Evolutionary conservation across 2,888 invertebrate species (phyloP), one percentile per base, ranked within the genome.

Genomic region (Epistrophe eligans): DNA sequence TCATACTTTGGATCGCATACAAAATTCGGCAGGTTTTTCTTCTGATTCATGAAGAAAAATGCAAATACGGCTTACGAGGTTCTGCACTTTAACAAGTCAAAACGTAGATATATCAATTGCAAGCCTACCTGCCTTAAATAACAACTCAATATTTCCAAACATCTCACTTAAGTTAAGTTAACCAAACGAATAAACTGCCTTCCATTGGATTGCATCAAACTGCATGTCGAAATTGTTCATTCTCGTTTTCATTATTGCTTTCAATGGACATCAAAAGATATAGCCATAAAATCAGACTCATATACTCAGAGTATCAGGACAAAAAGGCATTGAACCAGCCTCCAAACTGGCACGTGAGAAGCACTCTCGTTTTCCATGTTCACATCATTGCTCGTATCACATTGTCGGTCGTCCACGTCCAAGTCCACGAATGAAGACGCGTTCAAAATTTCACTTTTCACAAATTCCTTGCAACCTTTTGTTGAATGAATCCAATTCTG

Each of bases 301-400:
- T n/a, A 24, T 2, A 43, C 52, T 52, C 58, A 66, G 52, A 60
- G 77, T 52, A 19, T 11, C 80, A 80, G 76, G 79, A 85, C 77
- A 79, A 70, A 48, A 70, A 87, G 81, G 17, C 77, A 82, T 58
- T 67, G 79, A 87, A 81, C 81, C 81, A 77, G 77, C 67, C 58
- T 55, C 48, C 48, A 72, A 85, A 82, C 60, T 77, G 82, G 85
- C 82, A 87, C 85, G 85, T 87, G 85, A 87, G 85, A 87, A 87
- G 77, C 73, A 87, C 85, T 87, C 85, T 87, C 82, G 82, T 64
- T 87, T 87, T 71, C 64, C 77, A 82, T 62, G 52, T 74, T 50
- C 77, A 77, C 66, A 28, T 79, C 66, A 28, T 79, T 28, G 50
- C 8, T 52, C 52, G 19, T 1, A 2, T 4, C 13, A 6, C 19